Evolutionary conservation across 1,140 invertebrate species (phyloP), one percentile per base, ranked within the genome.

Genomic region (Drosophila funebris): DNA sequence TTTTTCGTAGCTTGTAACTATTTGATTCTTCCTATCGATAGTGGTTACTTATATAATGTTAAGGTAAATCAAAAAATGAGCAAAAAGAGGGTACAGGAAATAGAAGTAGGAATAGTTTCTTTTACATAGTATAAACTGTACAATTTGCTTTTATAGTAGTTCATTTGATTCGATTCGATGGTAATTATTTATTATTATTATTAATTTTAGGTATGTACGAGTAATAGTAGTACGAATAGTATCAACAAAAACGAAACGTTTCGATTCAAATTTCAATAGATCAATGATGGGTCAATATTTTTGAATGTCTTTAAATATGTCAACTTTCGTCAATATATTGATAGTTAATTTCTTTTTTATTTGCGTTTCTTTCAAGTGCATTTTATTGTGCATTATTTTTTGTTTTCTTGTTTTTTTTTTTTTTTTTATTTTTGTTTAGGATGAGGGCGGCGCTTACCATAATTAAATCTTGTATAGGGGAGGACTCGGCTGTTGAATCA

Each of bases 381-480:
- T 71, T 70, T 70, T 77, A 16, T 77, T 63, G 73, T 75, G 58
- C 64, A 36, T 70, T 61, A 8, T 63, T 82, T 73, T 52, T 63
- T 67, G 56, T 58, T 67, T 18, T 33, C 69, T 44, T 61, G 22
- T 13, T 48, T 54, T 63, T 64, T 76, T 48, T 33, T 31, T 77
- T 63, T 75, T 36, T 63, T 39, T 31, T 61, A 67, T 58, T 46
- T 46, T 62, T 66, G 53, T 60, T 39, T 72, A 68, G 63, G 54
- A 60, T 63, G 60, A 56, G 67, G 76, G 69, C 83, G 84, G 33
- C 83, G 83, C 83, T 88, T 88, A 88, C 83, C 83, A 88, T 88
- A 60, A 88, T 88, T 83, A 88, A 84, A 68, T 88, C 83, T 88
- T 88, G 84, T 89, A 88, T 76, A 79, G 83, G 83, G 84, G 83